A percentile compares a stretch with the other conserved stretches of the same genome.
phyloP scores from a whole-genome alignment of 1,140 invertebrate genomes.

The Scaptomyza hsui region DNA sequence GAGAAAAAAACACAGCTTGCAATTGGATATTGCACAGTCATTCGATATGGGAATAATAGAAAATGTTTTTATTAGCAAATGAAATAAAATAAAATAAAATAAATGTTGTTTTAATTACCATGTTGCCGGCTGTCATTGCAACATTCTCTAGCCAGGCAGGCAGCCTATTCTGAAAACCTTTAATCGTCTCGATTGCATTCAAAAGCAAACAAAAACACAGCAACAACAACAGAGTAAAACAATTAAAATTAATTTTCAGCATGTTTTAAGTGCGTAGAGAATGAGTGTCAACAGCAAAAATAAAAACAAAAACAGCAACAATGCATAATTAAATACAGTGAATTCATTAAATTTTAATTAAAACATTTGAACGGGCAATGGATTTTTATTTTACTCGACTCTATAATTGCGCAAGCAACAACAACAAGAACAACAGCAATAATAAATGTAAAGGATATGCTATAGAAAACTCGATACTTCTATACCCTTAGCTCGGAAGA shows the following conservation, averaged over 20 bases:
- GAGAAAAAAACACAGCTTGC: no score
- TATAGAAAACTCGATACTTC: not conserved
- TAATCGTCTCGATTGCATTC: conserved; percentile 44
- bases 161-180: conserved; percentile 20
- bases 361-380: conserved; percentile 79
- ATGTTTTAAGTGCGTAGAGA: conserved; percentile 45
- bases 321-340: conserved; percentile 78
- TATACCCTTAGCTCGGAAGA: not conserved
- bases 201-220: conserved; percentile 14
- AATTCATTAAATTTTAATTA: conserved; percentile 83
- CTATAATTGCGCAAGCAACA: conserved; percentile 37
- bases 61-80: conserved; percentile 47
- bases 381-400: conserved; percentile 71
- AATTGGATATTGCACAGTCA: conserved; percentile 5
- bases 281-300: conserved; percentile 30
- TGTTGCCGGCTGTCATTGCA: conserved; percentile 34
- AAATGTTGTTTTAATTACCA: conserved; percentile 74
- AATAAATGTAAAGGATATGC: conserved; percentile 10
- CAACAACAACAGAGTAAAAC: conserved; percentile 31
- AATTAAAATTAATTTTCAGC: conserved; percentile 78
- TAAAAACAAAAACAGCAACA: conserved; percentile 47
- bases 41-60: conserved; percentile 13
- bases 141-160: not conserved
- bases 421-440: conserved; percentile 25
- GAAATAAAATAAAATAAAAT: conserved; percentile 56